Percentiles rank a stretch among this genome's conserved stretches.
Conservation (phyloP, 2,113 vertebrate species). For the Sarotherodon lohbergeri region DNA sequence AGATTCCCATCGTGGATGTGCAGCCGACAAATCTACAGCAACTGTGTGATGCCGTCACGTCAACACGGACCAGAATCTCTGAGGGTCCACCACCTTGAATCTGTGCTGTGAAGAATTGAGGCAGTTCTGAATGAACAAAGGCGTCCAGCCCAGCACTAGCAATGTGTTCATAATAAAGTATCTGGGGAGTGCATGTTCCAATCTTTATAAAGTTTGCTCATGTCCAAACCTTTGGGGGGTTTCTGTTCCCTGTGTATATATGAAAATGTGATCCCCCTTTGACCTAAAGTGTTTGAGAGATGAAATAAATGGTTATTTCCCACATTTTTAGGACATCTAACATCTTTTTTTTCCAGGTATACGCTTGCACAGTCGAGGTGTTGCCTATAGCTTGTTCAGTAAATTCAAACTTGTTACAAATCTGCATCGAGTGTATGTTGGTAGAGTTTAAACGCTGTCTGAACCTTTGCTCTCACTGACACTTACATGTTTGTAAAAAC, state of each 20-base stretch:
- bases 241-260: neutral
- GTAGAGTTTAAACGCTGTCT: neutral
- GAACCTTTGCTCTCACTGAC: neutral
- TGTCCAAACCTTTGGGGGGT: neutral
- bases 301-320: neutral
- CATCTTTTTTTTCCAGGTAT: neutral
- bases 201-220: neutral
- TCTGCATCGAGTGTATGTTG: fast-evolving
- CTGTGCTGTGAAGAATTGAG: neutral
- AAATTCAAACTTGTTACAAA: neutral
- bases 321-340: neutral
- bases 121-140: neutral
- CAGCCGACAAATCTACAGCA: neutral
- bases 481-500: neutral
- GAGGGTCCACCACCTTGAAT: neutral
- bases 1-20: neutral
- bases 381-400: fast-evolving
- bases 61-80: neutral
- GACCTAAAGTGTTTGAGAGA: neutral
- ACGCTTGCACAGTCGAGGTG: neutral
- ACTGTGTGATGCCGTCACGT: fast-evolving
- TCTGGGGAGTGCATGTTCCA: neutral
- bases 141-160: neutral
- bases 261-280: neutral
- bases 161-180: neutral